Percentiles rank a stretch among this genome's conserved stretches.
Evolutionary conservation across 2,888 invertebrate species (phyloP).

Genomic region (Macaria notata): DNA sequence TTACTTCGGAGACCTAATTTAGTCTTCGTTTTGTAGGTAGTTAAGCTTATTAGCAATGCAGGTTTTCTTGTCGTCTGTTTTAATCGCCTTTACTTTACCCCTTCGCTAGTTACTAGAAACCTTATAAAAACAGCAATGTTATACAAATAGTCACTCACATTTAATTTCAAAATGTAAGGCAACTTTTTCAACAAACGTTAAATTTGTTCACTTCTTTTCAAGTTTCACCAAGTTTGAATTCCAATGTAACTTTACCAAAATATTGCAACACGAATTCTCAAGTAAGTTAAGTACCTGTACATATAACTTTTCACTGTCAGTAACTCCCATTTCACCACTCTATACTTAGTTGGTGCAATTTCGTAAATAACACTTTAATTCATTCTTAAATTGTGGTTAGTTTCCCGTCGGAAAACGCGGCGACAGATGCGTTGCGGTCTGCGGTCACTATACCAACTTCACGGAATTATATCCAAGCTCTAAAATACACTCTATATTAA

Average conservation of each 20-base stretch:
- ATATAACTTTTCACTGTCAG: no score
- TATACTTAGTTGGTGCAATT: conserved; percentile 28
- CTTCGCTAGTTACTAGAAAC: conserved; percentile 25
- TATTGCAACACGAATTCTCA: no score
- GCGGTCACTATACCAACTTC: conserved; percentile 43
- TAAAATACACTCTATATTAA: conserved; percentile 32
- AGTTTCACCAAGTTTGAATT: no score
- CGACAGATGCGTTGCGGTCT: conserved; percentile 63
- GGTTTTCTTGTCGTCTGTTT: conserved; percentile 17
- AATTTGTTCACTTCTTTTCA: no score
- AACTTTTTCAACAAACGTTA: no score
- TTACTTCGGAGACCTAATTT: neutral
- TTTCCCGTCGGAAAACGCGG: conserved; percentile 51
- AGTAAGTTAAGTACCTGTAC: no score
- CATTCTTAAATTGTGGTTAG: conserved; percentile 60
- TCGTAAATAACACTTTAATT: conserved; percentile 40
- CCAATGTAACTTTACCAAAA: no score
- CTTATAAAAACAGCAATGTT: conserved; percentile 12
- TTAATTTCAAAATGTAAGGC: no score
- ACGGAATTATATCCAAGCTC: conserved; percentile 24
- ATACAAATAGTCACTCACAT: conserved; percentile 2
- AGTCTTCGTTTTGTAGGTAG: conserved; percentile 12
- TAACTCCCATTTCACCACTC: neutral
- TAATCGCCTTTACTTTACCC: conserved; percentile 30
- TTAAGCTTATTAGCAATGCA: conserved; percentile 28